Conservation (phyloP, 2,797 vertebrate species). For the Poecilia velifera region DNA sequence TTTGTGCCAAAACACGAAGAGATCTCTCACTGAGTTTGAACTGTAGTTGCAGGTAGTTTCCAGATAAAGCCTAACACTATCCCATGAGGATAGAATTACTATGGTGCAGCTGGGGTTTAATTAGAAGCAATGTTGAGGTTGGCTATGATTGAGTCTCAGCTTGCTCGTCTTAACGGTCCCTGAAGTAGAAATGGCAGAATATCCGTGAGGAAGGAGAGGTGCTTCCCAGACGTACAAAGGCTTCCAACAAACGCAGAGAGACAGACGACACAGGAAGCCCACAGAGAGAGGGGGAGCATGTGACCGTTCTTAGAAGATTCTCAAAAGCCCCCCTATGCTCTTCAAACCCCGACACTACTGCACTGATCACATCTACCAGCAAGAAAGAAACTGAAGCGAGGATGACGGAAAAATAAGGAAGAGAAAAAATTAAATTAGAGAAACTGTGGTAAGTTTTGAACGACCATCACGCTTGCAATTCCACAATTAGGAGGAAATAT, state of each 20-base stretch:
- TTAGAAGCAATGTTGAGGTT: background rate
- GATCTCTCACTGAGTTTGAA: conserved; percentile 1
- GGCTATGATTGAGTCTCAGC: conserved; percentile 22
- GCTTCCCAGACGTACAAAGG: conserved; percentile 54
- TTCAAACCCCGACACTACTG: conserved; percentile 69
- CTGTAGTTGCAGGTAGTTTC: conserved; percentile 64
- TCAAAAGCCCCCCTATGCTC: conserved; percentile 56
- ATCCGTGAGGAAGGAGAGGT: conserved; percentile 39
- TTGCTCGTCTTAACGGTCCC: conserved; percentile 37
- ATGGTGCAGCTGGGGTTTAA: conserved; percentile 42
- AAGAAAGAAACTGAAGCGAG: conserved; percentile 46
- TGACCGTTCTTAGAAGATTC: conserved; percentile 68
- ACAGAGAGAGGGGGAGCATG: conserved; percentile 59
- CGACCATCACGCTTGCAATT: conserved; percentile 27
- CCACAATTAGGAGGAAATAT: conserved; percentile 10
- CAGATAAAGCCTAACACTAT: conserved; percentile 38
- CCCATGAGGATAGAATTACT: conserved; percentile 27
- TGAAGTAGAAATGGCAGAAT: conserved; percentile 59
- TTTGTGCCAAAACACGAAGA: background rate
- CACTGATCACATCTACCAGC: conserved; percentile 69
- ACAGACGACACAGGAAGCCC: conserved; percentile 38
- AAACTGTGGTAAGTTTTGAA: conserved; percentile 28
- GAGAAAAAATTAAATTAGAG: conserved; percentile 40
- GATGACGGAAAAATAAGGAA: conserved; percentile 31
- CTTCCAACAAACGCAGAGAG: conserved; percentile 32